Evolutionary conservation across 92 coral and sea anemone genomes (phyloP).

Genomic region (Ricordea florida): DNA sequence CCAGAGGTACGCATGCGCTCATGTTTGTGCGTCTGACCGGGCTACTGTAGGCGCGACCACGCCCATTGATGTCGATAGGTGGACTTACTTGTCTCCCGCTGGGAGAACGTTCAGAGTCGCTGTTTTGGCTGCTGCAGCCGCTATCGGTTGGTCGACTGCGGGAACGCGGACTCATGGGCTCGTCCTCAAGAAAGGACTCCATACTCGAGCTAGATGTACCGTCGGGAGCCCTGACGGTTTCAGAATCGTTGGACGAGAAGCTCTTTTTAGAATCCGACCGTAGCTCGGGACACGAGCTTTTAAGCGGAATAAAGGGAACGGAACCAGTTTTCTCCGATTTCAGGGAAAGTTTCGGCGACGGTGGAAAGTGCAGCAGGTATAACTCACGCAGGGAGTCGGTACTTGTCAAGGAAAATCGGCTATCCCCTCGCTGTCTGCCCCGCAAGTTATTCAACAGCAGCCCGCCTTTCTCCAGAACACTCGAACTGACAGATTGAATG

Average conservation of each 20-base stretch:
- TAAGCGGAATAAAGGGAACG: slow-evolving; percentile 8
- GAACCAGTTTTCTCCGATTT: slow-evolving; percentile 25
- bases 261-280: slow-evolving; percentile 37
- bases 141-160: slow-evolving; percentile 78
- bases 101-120: slow-evolving; percentile 72
- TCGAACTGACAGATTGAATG: slow-evolving; percentile 73
- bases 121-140: slow-evolving; percentile 84
- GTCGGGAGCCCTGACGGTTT: neutral
- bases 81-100: slow-evolving; percentile 18
- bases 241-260: slow-evolving; percentile 20
- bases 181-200: slow-evolving; percentile 83
- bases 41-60: slow-evolving; percentile 18
- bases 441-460: slow-evolving; percentile 73
- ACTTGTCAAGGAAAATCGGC: slow-evolving; percentile 55
- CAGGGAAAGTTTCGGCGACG: slow-evolving; percentile 50
- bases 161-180: slow-evolving; percentile 73
- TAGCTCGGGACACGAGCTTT: slow-evolving; percentile 17
- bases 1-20: slow-evolving; percentile 69
- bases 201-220: slow-evolving; percentile 75
- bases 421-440: slow-evolving; percentile 62
- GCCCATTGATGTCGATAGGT: slow-evolving; percentile 30
- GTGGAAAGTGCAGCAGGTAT: slow-evolving; percentile 65
- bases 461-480: slow-evolving; percentile 84
- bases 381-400: slow-evolving; percentile 82
- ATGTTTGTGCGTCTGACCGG: slow-evolving; percentile 4